phyloP scores from a whole-genome alignment of 2,113 vertebrate genomes.

The Oncorhynchus tshawytscha region DNA sequence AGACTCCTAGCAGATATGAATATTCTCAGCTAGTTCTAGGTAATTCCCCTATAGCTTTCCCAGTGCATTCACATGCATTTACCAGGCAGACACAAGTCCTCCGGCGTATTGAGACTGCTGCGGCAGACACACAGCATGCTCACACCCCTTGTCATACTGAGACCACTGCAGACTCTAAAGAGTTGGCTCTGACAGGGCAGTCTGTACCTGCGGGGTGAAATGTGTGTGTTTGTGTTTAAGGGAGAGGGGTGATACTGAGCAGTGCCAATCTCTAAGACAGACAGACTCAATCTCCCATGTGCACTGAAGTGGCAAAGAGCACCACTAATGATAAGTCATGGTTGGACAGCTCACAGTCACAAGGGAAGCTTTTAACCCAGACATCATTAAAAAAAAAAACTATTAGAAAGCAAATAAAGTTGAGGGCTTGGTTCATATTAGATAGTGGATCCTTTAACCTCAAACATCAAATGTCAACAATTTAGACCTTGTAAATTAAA shows the following conservation, averaged over 20 bases:
- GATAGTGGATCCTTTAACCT: neutral
- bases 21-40: constrained; percentile 42
- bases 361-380: too few species aligned
- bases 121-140: constrained; percentile 13
- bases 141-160: constrained; percentile 19
- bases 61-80: constrained; percentile 46
- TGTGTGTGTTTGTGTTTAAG: constrained; percentile 23
- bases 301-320: constrained; percentile 15
- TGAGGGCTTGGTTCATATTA: too few species aligned
- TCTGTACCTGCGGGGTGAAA: constrained; percentile 56
- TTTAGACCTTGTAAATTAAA: neutral
- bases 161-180: constrained; percentile 22
- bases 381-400: too few species aligned
- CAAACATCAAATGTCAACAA: neutral
- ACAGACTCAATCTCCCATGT: constrained; percentile 51
- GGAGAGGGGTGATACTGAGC: too few species aligned
- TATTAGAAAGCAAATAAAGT: too few species aligned
- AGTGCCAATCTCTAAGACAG: constrained; percentile 40
- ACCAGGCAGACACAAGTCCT: constrained; percentile 45
- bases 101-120: constrained; percentile 4
- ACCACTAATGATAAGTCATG: neutral
- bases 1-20: constrained; percentile 44
- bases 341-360: neutral
- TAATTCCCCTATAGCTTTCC: constrained; percentile 57
- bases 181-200: constrained; percentile 32